Evolutionary conservation across 2,888 invertebrate genomes (phyloP), one percentile per base, ranked within the genome.

Genomic region (Aporophyla nigra): DNA sequence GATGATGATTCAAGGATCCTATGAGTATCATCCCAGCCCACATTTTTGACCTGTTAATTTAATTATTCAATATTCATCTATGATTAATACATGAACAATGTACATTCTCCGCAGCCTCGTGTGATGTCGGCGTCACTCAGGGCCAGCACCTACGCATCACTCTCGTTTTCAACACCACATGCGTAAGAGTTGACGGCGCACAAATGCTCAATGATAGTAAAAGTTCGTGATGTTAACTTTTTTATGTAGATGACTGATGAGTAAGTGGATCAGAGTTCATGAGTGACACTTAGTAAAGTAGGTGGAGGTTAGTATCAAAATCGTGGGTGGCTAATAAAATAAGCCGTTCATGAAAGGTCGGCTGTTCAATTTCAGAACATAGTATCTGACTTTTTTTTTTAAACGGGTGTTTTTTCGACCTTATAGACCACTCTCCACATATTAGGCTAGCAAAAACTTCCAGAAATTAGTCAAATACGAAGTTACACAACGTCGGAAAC

Each of bases 131-230:
- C 82, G 84, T 86, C 24, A 63, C 89, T 92, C 94, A 93, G 89
- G 93, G 93, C 84, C 91, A 83, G 76, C 82, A 78, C 91, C 90
- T 80, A 89, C 91, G 84, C 87, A 84, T 82, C 84, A 93, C 94
- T 94, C 92, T 94, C 93, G 87, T 85, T 94, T 93, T 93, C 93
- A 87, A 89, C 87, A 85, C 76, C 68, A 49, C 77, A 80, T 84
- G 87, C 87, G 85, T 86, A 86, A 83, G 73, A 71, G 53, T 56
- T 54, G 80, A 74, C 56, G 40, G 54, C 40, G n/a, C 54, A 56
- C n/a, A 54, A 82, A 80, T 59, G 40, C 67, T 56, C 69, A 75
- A 59, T 67, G 84, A 84, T 80, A 83, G 84, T 84, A 83, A 83
- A 83, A 84, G 82, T 80, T 54, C 19, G 33, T 70, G 62, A 84